Conservation (phyloP, 2,113 vertebrate genomes). For the Dendrocopos noguchii region DNA sequence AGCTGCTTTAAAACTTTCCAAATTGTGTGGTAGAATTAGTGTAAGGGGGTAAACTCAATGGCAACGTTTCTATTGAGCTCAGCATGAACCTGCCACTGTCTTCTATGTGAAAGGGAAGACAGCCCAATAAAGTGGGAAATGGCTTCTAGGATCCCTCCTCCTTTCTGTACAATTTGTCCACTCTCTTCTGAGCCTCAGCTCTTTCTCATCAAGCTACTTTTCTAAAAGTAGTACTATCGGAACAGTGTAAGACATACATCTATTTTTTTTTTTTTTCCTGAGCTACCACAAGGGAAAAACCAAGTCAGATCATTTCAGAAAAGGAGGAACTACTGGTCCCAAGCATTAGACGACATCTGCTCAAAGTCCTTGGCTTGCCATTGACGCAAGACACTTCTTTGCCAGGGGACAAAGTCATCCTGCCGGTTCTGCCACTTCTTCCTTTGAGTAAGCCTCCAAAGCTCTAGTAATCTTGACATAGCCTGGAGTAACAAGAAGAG, state of each 20-base stretch:
- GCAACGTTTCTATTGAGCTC: neutral
- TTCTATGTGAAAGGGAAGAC: neutral
- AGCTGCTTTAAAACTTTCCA: neutral
- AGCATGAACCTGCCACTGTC: neutral
- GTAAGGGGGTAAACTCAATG: neutral
- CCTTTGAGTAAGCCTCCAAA: neutral
- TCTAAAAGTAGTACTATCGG: neutral
- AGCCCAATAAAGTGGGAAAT: neutral
- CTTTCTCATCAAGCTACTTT: neutral
- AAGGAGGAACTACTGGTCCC: neutral
- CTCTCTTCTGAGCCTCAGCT: neutral
- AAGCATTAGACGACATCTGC: neutral
- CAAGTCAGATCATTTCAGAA: neutral
- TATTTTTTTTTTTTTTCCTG: neutral
- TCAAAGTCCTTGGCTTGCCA: neutral
- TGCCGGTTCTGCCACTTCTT: slow-evolving; percentile 10
- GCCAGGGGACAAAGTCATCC: neutral
- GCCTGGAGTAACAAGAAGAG: neutral
- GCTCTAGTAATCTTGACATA: neutral
- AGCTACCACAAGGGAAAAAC: neutral
- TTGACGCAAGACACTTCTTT: neutral
- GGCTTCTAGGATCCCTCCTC: neutral
- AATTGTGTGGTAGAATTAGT: neutral
- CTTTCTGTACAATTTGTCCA: neutral
- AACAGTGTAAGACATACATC: neutral